Evolutionary conservation across 2,797 vertebrate genomes (phyloP).

Genomic region (Nothura maculosa): DNA sequence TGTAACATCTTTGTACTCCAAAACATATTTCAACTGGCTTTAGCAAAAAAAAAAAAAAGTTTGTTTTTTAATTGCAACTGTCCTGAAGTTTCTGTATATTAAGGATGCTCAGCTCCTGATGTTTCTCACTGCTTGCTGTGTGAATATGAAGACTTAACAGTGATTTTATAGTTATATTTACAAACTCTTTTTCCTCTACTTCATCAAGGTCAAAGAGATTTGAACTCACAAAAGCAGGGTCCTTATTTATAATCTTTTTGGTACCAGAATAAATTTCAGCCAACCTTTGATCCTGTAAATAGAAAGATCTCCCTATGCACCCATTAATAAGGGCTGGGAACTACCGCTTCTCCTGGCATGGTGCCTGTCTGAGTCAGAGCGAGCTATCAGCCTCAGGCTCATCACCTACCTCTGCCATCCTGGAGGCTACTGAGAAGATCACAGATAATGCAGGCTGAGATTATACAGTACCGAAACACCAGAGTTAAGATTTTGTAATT

Average conservation of each 20-base stretch:
- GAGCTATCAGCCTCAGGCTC: neutral
- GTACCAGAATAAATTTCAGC: constrained; percentile 43
- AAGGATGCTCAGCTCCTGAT: neutral
- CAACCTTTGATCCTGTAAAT: constrained; percentile 26
- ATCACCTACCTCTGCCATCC: neutral
- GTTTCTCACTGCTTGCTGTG: neutral
- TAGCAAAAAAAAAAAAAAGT: neutral
- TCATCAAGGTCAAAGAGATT: constrained; percentile 36
- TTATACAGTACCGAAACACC: neutral
- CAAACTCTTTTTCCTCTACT: constrained; percentile 6
- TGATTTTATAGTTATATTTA: constrained; percentile 8
- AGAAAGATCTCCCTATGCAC: constrained; percentile 15
- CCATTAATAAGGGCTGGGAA: constrained; percentile 46
- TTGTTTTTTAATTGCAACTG: neutral
- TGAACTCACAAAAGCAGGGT: constrained; percentile 32
- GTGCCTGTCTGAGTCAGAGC: constrained; percentile 41
- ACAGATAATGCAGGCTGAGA: neutral
- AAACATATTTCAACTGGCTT: neutral
- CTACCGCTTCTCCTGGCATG: constrained; percentile 42
- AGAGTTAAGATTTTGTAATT: neutral
- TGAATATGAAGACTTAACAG: neutral
- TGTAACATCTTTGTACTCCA: neutral
- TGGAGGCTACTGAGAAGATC: neutral
- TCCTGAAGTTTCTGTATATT: neutral
- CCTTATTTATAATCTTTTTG: neutral